Conservation (phyloP, 2,113 vertebrate genomes). For the Gymnobelideus leadbeateri region DNA sequence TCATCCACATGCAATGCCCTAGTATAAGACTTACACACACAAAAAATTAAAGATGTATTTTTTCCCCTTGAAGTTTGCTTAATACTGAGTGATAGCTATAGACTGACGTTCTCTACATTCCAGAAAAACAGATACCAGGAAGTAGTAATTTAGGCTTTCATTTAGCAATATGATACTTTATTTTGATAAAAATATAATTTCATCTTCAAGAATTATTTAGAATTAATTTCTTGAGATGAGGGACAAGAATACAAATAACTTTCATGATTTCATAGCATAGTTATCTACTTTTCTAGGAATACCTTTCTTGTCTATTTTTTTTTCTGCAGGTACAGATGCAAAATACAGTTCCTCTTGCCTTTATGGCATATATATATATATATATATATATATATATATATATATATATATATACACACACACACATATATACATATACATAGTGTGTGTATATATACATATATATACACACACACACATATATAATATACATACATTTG, state of each 20-base stretch:
- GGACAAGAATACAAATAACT: background rate
- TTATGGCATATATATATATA: background rate
- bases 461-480: too few species aligned
- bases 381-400: too few species aligned
- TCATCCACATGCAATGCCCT: background rate
- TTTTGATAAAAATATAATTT: background rate
- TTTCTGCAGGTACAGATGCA: background rate
- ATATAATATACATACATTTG: too few species aligned
- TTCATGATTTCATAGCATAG: background rate
- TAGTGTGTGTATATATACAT: too few species aligned
- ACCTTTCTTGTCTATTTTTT: background rate
- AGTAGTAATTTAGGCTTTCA: background rate
- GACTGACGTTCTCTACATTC: conserved; percentile 3
- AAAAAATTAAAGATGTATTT: background rate
- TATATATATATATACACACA: too few species aligned
- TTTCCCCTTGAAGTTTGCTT: background rate
- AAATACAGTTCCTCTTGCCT: background rate
- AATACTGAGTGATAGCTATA: background rate
- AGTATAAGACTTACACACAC: background rate
- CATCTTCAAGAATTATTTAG: background rate
- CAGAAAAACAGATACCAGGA: conserved; percentile 17
- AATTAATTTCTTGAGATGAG: conserved; percentile 26
- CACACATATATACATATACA: too few species aligned
- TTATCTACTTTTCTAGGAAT: background rate
- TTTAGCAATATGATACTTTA: conserved; percentile 6